Conservation (phyloP, 2,113 vertebrate species). For the Gyps fulvus region DNA sequence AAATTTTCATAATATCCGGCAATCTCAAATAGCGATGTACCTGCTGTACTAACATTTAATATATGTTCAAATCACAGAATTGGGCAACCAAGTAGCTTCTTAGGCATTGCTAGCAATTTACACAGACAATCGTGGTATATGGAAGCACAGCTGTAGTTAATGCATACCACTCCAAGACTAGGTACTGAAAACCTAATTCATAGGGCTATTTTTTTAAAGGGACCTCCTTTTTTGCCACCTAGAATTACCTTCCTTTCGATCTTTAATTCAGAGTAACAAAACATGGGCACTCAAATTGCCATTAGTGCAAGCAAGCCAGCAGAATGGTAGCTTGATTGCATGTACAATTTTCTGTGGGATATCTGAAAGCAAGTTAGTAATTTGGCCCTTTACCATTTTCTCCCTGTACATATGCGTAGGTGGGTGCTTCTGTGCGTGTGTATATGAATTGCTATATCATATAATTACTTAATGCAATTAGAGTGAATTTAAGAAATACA, state of each 20-base stretch:
- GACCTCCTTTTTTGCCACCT: background rate
- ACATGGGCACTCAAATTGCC: conserved; percentile 46
- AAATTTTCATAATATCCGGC: background rate
- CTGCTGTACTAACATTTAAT: background rate
- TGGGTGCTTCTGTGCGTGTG: conserved; percentile 15
- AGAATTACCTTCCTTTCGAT: conserved; percentile 33
- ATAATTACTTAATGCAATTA: conserved; percentile 50
- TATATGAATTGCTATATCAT: conserved; percentile 19
- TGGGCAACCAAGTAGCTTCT: background rate
- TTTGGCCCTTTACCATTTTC: conserved; percentile 55
- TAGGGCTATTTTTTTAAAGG: background rate
- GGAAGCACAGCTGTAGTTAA: background rate
- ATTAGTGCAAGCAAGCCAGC: conserved; percentile 38
- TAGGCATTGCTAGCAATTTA: background rate
- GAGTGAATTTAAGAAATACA: conserved; percentile 8
- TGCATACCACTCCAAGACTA: background rate
- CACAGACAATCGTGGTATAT: background rate
- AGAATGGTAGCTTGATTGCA: conserved; percentile 48
- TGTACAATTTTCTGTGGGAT: conserved; percentile 37
- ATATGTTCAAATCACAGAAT: background rate
- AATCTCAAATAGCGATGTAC: background rate
- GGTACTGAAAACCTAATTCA: background rate
- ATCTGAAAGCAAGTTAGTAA: conserved; percentile 47
- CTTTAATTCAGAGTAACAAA: conserved; percentile 60
- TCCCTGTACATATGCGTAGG: conserved; percentile 8